These are phyloP conservation scores for Alauda arvensis DNA, from an alignment of 2,797 vertebrate genomes.

Conservation along the genomic window DNA sequence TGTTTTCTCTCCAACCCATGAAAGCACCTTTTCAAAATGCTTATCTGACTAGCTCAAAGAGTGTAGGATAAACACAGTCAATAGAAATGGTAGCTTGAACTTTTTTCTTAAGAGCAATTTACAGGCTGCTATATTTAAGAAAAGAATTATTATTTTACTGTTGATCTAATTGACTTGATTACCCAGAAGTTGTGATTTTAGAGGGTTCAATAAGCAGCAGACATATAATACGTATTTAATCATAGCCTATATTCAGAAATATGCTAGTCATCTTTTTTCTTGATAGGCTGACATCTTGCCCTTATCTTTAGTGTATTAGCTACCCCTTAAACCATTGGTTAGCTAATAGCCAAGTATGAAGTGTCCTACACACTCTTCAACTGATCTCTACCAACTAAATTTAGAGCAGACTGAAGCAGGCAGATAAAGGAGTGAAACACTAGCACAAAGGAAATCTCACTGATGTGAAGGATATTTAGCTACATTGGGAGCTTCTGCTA, in stretches of 20 bases:
- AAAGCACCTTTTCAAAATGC: not conserved
- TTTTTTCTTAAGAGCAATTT: not conserved
- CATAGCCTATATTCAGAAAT: slow-evolving; percentile 49
- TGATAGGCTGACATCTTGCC: slow-evolving; percentile 45
- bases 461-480: not conserved
- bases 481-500: not conserved
- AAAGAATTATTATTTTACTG: not conserved
- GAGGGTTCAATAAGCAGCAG: slow-evolving; percentile 3
- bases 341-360: slow-evolving; percentile 53
- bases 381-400: slow-evolving; percentile 79
- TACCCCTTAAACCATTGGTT: slow-evolving; percentile 47
- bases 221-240: slow-evolving; percentile 1
- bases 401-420: slow-evolving; percentile 71
- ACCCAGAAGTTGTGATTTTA: not conserved
- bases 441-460: slow-evolving; percentile 27
- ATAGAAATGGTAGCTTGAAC: not conserved
- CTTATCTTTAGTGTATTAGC: slow-evolving; percentile 64
- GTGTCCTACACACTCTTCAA: slow-evolving; percentile 73
- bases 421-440: slow-evolving; percentile 57
- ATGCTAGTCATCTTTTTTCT: slow-evolving; percentile 32
- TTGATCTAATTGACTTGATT: not conserved
- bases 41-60: not conserved
- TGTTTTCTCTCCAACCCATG: not conserved
- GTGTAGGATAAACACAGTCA: not conserved
- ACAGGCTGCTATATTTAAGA: not conserved